Base-by-base conservation (phyloP, 2,888 invertebrate species). In the Mechanitis messenoides region DNA sequence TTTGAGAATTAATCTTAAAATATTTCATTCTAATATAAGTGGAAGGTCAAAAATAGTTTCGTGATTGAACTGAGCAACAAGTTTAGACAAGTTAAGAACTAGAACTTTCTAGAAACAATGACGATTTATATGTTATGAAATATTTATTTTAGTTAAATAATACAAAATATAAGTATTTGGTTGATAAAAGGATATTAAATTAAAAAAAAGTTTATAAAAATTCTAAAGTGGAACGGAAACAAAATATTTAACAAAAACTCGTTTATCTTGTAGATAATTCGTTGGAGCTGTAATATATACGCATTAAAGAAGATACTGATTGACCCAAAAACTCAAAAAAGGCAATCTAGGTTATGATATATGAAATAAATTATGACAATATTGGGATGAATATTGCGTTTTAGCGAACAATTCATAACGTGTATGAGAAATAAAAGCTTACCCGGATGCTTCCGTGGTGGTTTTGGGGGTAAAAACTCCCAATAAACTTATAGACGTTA, bases 371-470 rank as follows among this genome's bases (percentile, higher is more conserved):
- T 65, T 72, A 73, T 28, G 12, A 55, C 46, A 57, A 38, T 63
- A 58, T 62, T 60, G 33, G 45, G 12, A 33, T 53, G 4, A 46
- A 42, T 20, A 53, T 50, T 12, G 47, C 45, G 63, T 45, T 46
- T 42, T 7, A 53, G 60, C 53, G 45, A 60, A 62, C 65, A 60
- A 55, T n/a, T 53, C 7, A 62, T 65, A 42, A 42, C 45, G 33
- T 64, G 63, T 64, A 73, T 71, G 64, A 67, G 68, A 66, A 70
- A 69, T 68, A 70, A 56, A 61, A 63, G 85, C 90, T 86, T 70
- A 90, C 90, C 90, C 89, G 89, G 89, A 88, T 86, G 87, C 88
- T 83, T 83, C 87, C 87, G 87, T 85, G 77, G 81, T 79, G 78
- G 72, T 66, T 78, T 80, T 78, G 74, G 74, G 65, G 64, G 74